Evolutionary conservation across 2,113 vertebrate species (phyloP).

Genomic region (Thunnus maccoyii): DNA sequence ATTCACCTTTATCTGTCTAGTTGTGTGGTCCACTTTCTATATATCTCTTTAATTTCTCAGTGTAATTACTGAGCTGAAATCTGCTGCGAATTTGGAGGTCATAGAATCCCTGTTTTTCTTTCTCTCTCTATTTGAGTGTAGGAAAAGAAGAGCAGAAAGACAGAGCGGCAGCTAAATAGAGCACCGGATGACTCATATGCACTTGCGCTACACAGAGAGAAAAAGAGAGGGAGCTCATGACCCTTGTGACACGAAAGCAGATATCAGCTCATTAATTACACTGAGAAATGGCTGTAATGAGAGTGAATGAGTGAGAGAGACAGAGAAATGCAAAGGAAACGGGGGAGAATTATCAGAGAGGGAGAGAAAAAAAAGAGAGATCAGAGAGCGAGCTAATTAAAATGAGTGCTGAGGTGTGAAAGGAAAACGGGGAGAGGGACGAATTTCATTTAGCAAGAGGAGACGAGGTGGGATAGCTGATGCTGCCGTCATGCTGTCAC

Average conservation of each 20-base stretch:
- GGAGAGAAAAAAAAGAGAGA: slow-evolving; percentile 49
- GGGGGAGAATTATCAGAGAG: slow-evolving; percentile 59
- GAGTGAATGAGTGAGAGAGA: slow-evolving; percentile 60
- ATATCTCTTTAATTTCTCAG: slow-evolving; percentile 19
- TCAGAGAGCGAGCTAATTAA: slow-evolving; percentile 76
- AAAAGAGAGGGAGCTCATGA: slow-evolving; percentile 39
- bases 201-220: slow-evolving; percentile 1
- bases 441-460: slow-evolving; percentile 57
- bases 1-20: slow-evolving; percentile 19
- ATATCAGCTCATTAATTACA: slow-evolving; percentile 79
- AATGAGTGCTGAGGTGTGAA: slow-evolving; percentile 77
- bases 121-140: slow-evolving; percentile 16
- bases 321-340: slow-evolving; percentile 54
- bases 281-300: slow-evolving; percentile 72
- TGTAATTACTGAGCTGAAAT: slow-evolving; percentile 59
- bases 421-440: slow-evolving; percentile 31
- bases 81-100: slow-evolving; percentile 36
- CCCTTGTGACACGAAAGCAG: slow-evolving; percentile 68
- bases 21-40: neutral
- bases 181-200: slow-evolving; percentile 45
- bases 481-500: neutral
- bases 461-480: slow-evolving; percentile 34
- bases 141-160: slow-evolving; percentile 35
- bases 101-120: slow-evolving; percentile 25
- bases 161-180: slow-evolving; percentile 34